Base-by-base conservation (phyloP, 1,140 invertebrate species). In the Sitophilus oryzae region DNA sequence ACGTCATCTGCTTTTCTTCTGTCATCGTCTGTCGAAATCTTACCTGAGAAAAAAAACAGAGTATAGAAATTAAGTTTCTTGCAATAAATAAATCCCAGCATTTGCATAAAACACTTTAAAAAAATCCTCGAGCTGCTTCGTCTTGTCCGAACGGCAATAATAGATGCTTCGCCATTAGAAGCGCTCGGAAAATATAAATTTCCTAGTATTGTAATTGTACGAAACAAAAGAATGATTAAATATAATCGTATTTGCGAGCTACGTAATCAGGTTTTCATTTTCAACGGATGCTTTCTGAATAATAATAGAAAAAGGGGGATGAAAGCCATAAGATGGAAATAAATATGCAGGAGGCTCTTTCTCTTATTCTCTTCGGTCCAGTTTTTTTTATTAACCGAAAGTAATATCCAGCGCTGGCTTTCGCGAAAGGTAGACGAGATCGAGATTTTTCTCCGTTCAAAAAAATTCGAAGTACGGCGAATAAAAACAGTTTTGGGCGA, bases 151-250 rank as follows among this genome's bases (percentile, higher is more conserved):
- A n/a, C n/a, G n/a, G n/a, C n/a, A n/a, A n/a, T n/a, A 21, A 14
- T 30, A 23, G 43, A 21, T 25, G 43, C n/a, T 30, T n/a, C 21
- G 43, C 43, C 52, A 54, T 54, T 54, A 47, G 47, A 49, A 53
- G 53, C 50, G 36, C 16, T 35, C 20, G 14, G 36, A 40, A 52
- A 60, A 60, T 36, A 59, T 53, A 57, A 57, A 57, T 56, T 60
- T 50, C 36, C 15, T 35, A 34, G 43, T 40, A 21, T 53, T 49
- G 54, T 60, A 57, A 60, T 57, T 53, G 54, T 37, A 56, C 54
- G 41, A 60, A 60, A 60, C 59, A 60, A 60, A 60, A 48, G 51
- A 43, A 46, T 60, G 49, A 60, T 57, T 52, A 57, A 60, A 57
- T 56, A 56, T 60, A 60, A 55, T 60, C 42, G 53, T 30, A 50